These are phyloP conservation scores for Pachypanchax playfairii DNA, from an alignment of 2,113 vertebrate species.

Conservation along the genomic window DNA sequence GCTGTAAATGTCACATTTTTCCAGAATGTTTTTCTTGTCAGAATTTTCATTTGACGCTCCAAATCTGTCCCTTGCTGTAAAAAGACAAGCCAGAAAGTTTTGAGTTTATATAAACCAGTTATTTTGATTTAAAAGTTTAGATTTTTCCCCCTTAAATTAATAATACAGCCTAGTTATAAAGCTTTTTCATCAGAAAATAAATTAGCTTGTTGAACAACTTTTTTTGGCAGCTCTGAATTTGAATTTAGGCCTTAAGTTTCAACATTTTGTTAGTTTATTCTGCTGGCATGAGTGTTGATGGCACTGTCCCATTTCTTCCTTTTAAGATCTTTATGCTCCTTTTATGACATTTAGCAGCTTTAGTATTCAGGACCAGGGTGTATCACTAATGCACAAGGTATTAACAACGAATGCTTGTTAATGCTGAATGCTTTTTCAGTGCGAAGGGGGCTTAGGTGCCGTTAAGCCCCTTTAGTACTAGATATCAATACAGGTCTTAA, in stretches of 20 bases:
- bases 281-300: constrained; percentile 10
- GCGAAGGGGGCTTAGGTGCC: constrained; percentile 43
- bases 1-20: no score
- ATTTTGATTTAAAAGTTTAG: no score
- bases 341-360: constrained; percentile 54
- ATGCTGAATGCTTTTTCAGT: constrained; percentile 54
- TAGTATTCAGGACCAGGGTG: constrained; percentile 34
- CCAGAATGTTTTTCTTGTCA: no score
- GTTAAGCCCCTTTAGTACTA: constrained; percentile 55
- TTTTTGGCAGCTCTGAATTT: constrained; percentile 12
- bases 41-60: no score
- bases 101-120: no score
- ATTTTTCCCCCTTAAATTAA: no score
- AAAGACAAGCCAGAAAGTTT: no score
- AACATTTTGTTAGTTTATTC: neutral
- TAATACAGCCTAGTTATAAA: no score
- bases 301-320: constrained; percentile 22
- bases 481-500: constrained; percentile 49
- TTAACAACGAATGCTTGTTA: constrained; percentile 60
- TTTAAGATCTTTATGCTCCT: constrained; percentile 44
- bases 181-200: neutral
- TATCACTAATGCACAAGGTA: constrained; percentile 54
- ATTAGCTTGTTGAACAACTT: neutral
- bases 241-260: constrained; percentile 2
- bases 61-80: no score